Conservation (phyloP, 2,797 vertebrate species). For the Vultur gryphus region DNA sequence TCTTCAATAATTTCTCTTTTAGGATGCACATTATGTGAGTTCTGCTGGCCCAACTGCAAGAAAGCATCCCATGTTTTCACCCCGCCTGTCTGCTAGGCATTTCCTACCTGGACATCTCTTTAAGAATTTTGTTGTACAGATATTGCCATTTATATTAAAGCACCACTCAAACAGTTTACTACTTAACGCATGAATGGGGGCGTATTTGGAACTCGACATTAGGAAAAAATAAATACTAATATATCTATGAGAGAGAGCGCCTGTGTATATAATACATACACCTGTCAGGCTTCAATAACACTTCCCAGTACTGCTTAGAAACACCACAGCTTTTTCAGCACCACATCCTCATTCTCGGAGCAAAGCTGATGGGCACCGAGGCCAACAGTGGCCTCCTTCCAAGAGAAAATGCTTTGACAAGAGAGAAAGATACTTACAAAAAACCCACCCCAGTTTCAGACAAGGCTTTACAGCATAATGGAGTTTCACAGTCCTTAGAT, state of each 20-base stretch:
- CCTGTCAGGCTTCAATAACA: not conserved
- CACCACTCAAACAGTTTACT: not conserved
- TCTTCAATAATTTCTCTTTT: not conserved
- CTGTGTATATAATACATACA: not conserved
- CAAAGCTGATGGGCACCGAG: not conserved
- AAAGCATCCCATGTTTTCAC: not conserved
- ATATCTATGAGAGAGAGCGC: not conserved
- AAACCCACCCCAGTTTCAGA: not conserved
- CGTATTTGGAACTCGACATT: not conserved
- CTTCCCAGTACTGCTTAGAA: not conserved
- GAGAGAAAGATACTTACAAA: not conserved
- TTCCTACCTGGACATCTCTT: not conserved
- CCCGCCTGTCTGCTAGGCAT: not conserved
- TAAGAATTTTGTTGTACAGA: not conserved
- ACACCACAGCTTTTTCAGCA: not conserved
- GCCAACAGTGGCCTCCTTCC: not conserved
- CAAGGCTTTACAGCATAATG: not conserved
- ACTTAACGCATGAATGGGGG: not conserved
- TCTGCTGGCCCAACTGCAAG: not conserved
- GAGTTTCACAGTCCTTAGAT: not conserved
- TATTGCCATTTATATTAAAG: not conserved
- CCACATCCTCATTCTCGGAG: not conserved
- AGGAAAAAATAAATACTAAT: not conserved
- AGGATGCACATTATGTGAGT: not conserved
- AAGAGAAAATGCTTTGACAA: not conserved